These are phyloP conservation scores for Sorex fumeus DNA, from an alignment of 2,113 vertebrate genomes.

Conservation along the genomic window DNA sequence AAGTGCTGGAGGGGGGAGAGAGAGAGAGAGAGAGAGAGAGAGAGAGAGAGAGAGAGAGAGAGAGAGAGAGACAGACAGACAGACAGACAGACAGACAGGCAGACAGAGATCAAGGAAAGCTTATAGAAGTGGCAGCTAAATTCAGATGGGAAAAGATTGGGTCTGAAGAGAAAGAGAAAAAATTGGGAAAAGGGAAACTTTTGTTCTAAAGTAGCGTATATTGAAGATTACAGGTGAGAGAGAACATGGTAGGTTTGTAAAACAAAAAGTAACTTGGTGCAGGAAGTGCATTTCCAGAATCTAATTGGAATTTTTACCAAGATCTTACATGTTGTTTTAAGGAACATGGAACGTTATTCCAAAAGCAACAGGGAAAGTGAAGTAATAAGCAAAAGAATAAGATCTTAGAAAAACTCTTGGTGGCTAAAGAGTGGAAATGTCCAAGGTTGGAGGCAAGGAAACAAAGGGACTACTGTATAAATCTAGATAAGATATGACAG, in stretches of 20 bases:
- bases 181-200: neutral
- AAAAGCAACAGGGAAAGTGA: conserved; percentile 17
- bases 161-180: neutral
- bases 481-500: neutral
- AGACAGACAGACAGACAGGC: neutral
- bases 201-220: neutral
- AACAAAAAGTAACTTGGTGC: neutral
- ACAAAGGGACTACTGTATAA: neutral
- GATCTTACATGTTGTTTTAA: neutral
- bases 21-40: too few relatives aligned
- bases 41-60: too few relatives aligned
- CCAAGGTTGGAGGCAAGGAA: neutral
- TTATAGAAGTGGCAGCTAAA: neutral
- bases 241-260: neutral
- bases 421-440: neutral
- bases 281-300: neutral
- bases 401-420: neutral
- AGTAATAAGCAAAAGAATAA: neutral
- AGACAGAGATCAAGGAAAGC: neutral
- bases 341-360: conserved; percentile 48
- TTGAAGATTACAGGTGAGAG: neutral
- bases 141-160: neutral
- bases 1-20: neutral
- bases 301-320: neutral
- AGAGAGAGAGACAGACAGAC: too few relatives aligned